Evolutionary conservation across 1,140 invertebrate genomes (phyloP), one percentile per base, ranked within the genome.

Genomic region (Diuraphis noxia): DNA sequence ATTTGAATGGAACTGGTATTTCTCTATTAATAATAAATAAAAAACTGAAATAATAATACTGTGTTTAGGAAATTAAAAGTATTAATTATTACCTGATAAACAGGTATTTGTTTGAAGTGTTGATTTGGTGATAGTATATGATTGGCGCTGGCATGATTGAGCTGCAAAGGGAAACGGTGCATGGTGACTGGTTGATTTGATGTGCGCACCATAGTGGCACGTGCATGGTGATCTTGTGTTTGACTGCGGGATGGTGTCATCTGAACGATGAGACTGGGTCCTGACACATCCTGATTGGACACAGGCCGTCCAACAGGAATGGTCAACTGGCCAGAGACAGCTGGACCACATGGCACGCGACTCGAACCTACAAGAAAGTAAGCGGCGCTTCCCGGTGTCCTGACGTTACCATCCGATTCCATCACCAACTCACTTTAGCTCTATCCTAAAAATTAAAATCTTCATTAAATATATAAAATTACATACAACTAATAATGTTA

Each of bases 71-170:
- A 21, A 77, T 25, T 10, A 25, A 41, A 72, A 10, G 34, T 34
- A 7, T 34, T 30, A 43, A 77, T 89, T 25, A 1, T 87, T 79
- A 90, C 88, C 30, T 90, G 88, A 77, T 90, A 90, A 81, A 90
- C 88, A 25, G 88, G 88, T 90, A 90, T 90, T 90, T 90, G 88
- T 90, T 90, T 90, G 88, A 90, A 90, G 34, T 90, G 88, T 90
- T 90, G 88, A 23, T 90, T 90, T 36, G 88, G 88, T 79, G 88
- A 90, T 23, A 90, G 25, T 81, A 90, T 81, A 49, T 90, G 88
- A 81, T 90, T 90, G 88, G 88, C 41, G 41, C 88, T 90, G 88
- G 88, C 41, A 90, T 90, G 88, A 90, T 90, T 90, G 88, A 90
- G 88, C 72, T 90, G 88, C 23, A 90, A 46, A 46, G 88, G 88